These are phyloP conservation scores for Mola mola DNA, from an alignment of 2,113 vertebrate species.

Conservation along the genomic window DNA sequence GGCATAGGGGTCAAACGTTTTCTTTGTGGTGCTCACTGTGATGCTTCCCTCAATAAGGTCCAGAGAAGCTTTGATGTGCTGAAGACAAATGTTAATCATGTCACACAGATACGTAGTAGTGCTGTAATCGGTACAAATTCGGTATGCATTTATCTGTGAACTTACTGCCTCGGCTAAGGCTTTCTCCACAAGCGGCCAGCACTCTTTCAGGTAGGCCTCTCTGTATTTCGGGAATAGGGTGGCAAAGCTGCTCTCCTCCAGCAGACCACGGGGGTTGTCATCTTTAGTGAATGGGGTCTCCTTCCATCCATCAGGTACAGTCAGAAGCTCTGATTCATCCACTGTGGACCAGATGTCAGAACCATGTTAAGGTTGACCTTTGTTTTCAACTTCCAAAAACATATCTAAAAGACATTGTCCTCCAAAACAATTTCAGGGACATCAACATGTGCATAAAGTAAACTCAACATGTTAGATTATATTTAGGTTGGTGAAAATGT, in stretches of 20 bases:
- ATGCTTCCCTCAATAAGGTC: conserved; percentile 98
- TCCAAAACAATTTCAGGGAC: no score
- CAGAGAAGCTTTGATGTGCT: conserved; percentile 88
- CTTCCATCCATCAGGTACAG: conserved; percentile 96
- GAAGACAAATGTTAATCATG: not conserved
- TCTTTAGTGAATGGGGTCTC: conserved; percentile 87
- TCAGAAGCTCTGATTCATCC: conserved; percentile 86
- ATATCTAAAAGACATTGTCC: no score
- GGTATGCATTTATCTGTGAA: no score
- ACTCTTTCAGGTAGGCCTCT: conserved; percentile 94
- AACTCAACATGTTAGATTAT: no score
- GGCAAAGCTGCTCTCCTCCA: conserved; percentile 98
- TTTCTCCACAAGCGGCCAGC: conserved; percentile 95
- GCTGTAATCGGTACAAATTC: no score
- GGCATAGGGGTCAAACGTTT: conserved; percentile 93
- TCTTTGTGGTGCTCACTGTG: conserved; percentile 92
- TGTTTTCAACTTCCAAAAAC: no score
- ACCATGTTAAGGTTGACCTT: not conserved
- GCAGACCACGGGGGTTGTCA: conserved; percentile 91
- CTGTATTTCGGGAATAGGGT: conserved; percentile 97
- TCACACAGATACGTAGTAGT: not conserved
- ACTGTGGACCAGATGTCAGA: conserved; percentile 19
- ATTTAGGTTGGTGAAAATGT: no score
- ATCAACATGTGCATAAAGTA: no score
- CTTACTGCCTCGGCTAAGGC: conserved; percentile 89